Evolutionary conservation across 2,888 invertebrate genomes (phyloP), one percentile per base, ranked within the genome.

Genomic region (Pristionchus mayeri): DNA sequence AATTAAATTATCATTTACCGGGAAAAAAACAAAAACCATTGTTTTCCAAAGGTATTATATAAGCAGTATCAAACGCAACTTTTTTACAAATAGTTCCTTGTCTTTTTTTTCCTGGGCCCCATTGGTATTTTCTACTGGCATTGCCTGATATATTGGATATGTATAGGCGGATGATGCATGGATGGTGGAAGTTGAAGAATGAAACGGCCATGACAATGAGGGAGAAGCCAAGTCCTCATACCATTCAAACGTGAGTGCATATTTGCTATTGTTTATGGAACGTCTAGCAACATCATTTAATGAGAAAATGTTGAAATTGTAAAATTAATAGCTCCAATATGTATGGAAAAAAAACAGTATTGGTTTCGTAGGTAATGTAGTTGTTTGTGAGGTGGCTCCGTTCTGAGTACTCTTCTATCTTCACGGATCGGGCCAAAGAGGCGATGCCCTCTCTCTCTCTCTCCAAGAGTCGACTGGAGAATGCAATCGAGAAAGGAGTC

Each of bases 351-450:
- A n/a, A n/a, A n/a, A n/a, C n/a, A n/a, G n/a, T n/a, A n/a, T n/a
- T n/a, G n/a, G n/a, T n/a, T n/a, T n/a, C n/a, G n/a, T n/a, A n/a
- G n/a, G n/a, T n/a, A n/a, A n/a, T n/a, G n/a, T n/a, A n/a, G n/a
- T n/a, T n/a, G n/a, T n/a, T n/a, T n/a, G n/a, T 52, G 40, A 80
- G 80, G 21, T 80, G 80, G 80, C 57, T 80, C 7, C 80, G 57
- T 34, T 11, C n/a, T 3, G 54, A 54, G 40, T 80, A 57, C 30
- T n/a, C 54, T 9, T 2, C 9, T 24, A 80, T 57, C 37, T 80
- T 80, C 57, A 21, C 11, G n/a, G 37, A 57, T 34, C 37, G 24
- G 2, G n/a, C 21, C 2, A 57, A 57, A 34, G 40, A 80, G 3
- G 21, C 30, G 37, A n/a, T 13, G n/a, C 54, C 37, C 40, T 37